phyloP scores from a whole-genome alignment of 2,113 vertebrate species.

The Pomatorhinus ruficollis region DNA sequence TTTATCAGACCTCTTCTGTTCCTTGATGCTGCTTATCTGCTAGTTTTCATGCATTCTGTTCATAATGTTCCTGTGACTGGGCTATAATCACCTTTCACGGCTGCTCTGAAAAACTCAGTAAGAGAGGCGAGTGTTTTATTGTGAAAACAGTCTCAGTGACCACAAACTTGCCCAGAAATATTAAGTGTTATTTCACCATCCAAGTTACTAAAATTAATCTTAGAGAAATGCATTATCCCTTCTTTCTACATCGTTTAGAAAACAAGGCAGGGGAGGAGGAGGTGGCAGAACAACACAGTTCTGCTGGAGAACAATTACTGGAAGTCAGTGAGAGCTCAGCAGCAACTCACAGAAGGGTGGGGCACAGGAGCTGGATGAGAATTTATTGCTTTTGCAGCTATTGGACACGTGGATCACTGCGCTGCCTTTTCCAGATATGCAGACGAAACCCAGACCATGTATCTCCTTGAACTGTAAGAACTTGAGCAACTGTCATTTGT shows the following conservation, averaged over 20 bases:
- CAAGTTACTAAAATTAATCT: not conserved
- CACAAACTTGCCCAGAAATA: not conserved
- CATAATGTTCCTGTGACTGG: not conserved
- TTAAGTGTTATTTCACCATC: not conserved
- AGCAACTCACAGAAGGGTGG: not conserved
- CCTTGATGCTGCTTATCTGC: not conserved
- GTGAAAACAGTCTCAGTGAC: not conserved
- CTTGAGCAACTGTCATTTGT: not conserved
- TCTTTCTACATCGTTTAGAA: not conserved
- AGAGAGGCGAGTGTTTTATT: not conserved
- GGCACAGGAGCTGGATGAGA: not conserved
- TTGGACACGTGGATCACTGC: not conserved
- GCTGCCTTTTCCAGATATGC: not conserved
- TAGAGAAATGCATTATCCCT: not conserved
- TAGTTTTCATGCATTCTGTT: not conserved
- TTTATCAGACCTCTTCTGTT: not conserved
- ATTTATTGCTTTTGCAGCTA: slow-evolving; percentile 28
- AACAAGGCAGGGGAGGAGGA: not conserved
- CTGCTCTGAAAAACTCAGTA: not conserved
- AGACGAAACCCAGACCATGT: not conserved
- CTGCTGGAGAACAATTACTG: slow-evolving; percentile 29
- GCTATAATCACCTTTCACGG: not conserved
- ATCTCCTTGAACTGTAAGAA: not conserved
- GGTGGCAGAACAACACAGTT: not conserved
- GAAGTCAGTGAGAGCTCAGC: not conserved